A percentile compares a stretch with the other conserved stretches of the same genome.
These are phyloP conservation scores for Pseudoips prasinana DNA, from an alignment of 2,888 invertebrate species.

Conservation along the genomic window DNA sequence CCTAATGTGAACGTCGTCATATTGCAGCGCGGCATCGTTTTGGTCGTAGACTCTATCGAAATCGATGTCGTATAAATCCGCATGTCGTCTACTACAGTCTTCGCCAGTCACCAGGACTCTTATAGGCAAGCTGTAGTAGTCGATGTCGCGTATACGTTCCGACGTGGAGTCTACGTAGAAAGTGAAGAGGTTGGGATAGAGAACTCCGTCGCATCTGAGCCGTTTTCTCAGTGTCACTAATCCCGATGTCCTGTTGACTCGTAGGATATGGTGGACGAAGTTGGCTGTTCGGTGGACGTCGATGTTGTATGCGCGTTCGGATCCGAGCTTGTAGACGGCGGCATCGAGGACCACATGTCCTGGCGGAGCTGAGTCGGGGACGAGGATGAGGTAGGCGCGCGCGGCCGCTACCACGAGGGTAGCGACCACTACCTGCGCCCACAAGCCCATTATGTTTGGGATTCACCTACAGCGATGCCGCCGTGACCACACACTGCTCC, in stretches of 20 bases:
- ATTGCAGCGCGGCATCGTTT: conserved; percentile 68
- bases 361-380: conserved; percentile 82
- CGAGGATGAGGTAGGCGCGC: conserved; percentile 80
- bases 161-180: conserved; percentile 94
- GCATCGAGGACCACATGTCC: conserved; percentile 89
- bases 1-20: conserved; percentile 64
- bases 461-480: conserved; percentile 73
- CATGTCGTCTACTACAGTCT: conserved; percentile 85
- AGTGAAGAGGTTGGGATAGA: conserved; percentile 92
- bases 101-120: conserved; percentile 88
- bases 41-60: conserved; percentile 81
- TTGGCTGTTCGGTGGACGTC: conserved; percentile 91
- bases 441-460: conserved; percentile 44
- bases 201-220: conserved; percentile 89
- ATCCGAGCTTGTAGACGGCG: conserved; percentile 90
- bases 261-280: conserved; percentile 89
- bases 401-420: conserved; percentile 52
- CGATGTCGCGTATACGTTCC: conserved; percentile 88
- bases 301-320: conserved; percentile 89
- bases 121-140: conserved; percentile 91
- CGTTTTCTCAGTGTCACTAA: conserved; percentile 87
- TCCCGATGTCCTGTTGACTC: conserved; percentile 88
- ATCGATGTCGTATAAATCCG: conserved; percentile 83
- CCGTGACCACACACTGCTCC: conserved; percentile 54
- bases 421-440: conserved; percentile 53